Conservation (phyloP, 2,888 invertebrate genomes). For the Cyaniris semiargus region DNA sequence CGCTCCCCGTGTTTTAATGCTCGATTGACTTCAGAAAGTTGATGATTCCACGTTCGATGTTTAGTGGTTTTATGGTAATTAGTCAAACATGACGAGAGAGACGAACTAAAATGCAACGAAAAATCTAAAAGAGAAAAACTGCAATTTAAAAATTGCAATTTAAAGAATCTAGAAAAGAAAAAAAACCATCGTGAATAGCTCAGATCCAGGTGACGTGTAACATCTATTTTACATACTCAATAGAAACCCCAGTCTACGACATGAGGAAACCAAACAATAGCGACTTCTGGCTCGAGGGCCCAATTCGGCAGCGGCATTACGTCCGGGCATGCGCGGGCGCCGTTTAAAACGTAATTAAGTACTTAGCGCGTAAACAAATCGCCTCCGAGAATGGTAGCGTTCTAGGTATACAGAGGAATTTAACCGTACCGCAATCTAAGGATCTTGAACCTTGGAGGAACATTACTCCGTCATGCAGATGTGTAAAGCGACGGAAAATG, state of each 20-base stretch:
- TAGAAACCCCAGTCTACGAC: background rate
- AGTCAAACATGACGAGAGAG: no score
- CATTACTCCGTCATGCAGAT: background rate
- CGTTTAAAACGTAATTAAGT: constrained; percentile 59
- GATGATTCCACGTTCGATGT: background rate
- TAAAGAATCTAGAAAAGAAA: background rate
- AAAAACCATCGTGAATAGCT: background rate
- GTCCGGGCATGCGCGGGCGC: constrained; percentile 46
- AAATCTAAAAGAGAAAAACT: background rate
- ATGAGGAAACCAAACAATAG: constrained; percentile 8
- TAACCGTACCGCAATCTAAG: constrained; percentile 63
- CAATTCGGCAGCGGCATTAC: constrained; percentile 42
- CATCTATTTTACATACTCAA: background rate
- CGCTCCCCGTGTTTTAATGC: constrained; percentile 12
- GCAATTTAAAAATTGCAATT: background rate
- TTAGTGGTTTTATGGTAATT: background rate
- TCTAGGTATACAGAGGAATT: constrained; percentile 61
- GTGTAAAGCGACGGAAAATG: background rate
- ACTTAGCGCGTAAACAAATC: constrained; percentile 60
- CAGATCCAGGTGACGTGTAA: background rate
- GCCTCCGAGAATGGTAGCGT: constrained; percentile 52
- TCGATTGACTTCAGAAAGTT: constrained; percentile 7
- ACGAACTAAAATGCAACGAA: no score
- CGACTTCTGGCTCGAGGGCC: background rate
- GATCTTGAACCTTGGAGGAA: constrained; percentile 45